These are phyloP conservation scores for Rhinolophus ferrumequinum DNA, from an alignment of 2,113 vertebrate species.

Conservation along the genomic window DNA sequence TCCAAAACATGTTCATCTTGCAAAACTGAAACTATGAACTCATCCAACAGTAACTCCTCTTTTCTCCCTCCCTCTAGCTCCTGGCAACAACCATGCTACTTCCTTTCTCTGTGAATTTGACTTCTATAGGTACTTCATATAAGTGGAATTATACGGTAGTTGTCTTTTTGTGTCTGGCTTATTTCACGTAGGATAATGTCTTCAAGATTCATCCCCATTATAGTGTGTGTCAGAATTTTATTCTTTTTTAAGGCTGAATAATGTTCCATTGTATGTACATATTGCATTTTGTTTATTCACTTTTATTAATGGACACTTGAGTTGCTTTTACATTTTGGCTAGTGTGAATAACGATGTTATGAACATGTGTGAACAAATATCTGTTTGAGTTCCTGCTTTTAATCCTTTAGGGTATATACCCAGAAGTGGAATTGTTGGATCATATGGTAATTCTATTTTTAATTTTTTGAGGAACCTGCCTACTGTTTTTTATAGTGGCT, in stretches of 20 bases:
- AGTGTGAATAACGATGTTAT: background rate
- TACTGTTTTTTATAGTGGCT: background rate
- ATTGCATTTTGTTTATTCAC: background rate
- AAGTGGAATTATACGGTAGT: background rate
- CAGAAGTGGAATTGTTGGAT: background rate
- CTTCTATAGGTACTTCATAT: background rate
- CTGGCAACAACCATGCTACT: background rate
- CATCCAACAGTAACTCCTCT: background rate
- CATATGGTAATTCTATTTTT: background rate
- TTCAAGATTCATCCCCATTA: background rate
- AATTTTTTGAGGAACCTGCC: background rate
- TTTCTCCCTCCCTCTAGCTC: background rate
- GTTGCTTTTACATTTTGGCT: background rate
- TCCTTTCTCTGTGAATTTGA: background rate
- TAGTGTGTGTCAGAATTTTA: background rate
- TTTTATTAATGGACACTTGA: background rate
- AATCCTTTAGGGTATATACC: background rate
- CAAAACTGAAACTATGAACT: background rate
- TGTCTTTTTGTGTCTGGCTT: background rate
- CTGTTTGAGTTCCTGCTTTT: background rate
- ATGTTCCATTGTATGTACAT: background rate
- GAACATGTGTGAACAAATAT: background rate
- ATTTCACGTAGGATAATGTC: background rate
- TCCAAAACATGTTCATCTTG: background rate
- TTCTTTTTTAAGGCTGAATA: background rate